Percentiles rank a stretch among this genome's conserved stretches.
Evolutionary conservation across 2,113 vertebrate species (phyloP).

Genomic region (Leptobrachium leishanense): DNA sequence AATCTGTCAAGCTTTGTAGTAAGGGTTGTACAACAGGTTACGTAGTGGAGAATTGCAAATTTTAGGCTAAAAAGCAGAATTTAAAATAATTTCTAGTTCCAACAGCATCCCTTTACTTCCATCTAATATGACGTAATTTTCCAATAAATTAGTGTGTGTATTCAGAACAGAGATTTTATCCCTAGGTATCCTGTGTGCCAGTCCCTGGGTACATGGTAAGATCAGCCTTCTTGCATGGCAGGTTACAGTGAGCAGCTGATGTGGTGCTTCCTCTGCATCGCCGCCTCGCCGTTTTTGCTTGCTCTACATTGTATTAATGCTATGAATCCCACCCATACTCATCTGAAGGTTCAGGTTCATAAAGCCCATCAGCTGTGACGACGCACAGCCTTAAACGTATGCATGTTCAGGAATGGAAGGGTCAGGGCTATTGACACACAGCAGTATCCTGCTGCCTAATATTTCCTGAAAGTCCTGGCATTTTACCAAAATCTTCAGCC

Average conservation of each 20-base stretch:
- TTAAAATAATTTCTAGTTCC: no score
- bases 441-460: slow-evolving; percentile 82
- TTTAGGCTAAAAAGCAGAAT: no score
- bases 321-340: slow-evolving; percentile 60
- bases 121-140: no score
- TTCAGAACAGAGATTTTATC: no score
- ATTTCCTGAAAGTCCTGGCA: slow-evolving; percentile 80
- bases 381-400: slow-evolving; percentile 60
- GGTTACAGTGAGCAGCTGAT: slow-evolving; percentile 13
- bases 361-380: slow-evolving; percentile 57
- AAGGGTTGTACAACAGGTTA: no score
- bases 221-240: background rate
- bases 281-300: slow-evolving; percentile 33
- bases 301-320: slow-evolving; percentile 59
- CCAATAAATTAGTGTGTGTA: no score
- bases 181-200: no score
- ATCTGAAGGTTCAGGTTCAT: slow-evolving; percentile 56
- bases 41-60: no score
- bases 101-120: no score
- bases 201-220: background rate
- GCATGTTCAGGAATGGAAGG: slow-evolving; percentile 83
- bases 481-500: slow-evolving; percentile 65
- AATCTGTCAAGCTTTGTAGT: no score
- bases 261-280: slow-evolving; percentile 54
- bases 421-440: slow-evolving; percentile 77